Percentiles rank a stretch among this genome's conserved stretches.
Evolutionary conservation across 1,140 invertebrate species (phyloP).

Genomic region (Drosophila gunungcola): DNA sequence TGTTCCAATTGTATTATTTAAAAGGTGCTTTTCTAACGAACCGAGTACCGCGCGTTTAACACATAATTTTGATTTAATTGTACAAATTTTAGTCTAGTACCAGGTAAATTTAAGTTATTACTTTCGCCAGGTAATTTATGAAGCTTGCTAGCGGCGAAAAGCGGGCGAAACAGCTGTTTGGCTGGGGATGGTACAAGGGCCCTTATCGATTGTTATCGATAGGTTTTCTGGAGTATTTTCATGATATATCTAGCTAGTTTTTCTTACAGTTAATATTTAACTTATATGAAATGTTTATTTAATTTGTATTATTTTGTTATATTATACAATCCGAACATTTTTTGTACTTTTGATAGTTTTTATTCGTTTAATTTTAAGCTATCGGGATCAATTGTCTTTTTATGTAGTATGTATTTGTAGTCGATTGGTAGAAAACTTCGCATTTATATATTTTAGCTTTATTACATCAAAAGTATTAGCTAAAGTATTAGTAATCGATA

Average conservation of each 20-base stretch:
- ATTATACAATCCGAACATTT: too few species aligned
- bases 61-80: not conserved
- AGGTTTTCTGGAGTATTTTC: not conserved
- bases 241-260: not conserved
- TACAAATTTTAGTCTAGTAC: slow-evolving; percentile 2
- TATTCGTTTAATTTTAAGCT: too few species aligned
- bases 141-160: slow-evolving; percentile 12
- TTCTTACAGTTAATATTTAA: too few species aligned
- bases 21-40: not conserved
- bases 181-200: not conserved
- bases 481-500: not conserved
- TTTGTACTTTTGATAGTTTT: too few species aligned
- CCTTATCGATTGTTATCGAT: not conserved
- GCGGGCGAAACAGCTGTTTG: slow-evolving; percentile 21
- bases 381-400: too few species aligned
- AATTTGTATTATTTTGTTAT: too few species aligned
- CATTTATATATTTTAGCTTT: too few species aligned
- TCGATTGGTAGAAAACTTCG: not conserved
- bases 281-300: too few species aligned
- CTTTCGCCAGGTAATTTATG: slow-evolving; percentile 3
- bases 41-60: not conserved
- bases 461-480: not conserved
- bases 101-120: slow-evolving; percentile 7
- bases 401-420: too few species aligned
- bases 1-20: not conserved